Base-by-base conservation (phyloP, 2,113 vertebrate genomes). In the Amazona vittata region DNA sequence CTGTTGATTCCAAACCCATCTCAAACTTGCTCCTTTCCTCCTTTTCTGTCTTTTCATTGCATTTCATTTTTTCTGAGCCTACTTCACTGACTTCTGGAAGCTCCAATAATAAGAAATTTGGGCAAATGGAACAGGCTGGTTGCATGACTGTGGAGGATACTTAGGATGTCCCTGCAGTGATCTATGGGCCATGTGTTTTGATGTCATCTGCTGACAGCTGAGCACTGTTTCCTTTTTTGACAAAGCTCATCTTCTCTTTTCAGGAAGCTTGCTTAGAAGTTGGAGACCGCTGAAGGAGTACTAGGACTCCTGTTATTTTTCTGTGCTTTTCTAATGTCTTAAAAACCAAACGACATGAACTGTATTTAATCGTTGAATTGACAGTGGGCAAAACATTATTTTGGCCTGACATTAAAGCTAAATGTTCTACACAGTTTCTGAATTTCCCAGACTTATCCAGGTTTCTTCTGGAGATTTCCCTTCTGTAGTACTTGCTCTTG, bases 311-410 rank as follows among this genome's bases (percentile, higher is more conserved):
- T 67, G 83, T 29, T 47, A 17, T 41, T 78, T 69, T 87, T 83
- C 43, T 76, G 0, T 85, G 31, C 11, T 88, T 86, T 88, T 65
- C 22, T 57, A 37, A 70, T 53, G 6, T 43, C 50, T 85, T 76
- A 49, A 89, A 84, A 69, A 35, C 5, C 28, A 73, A 65, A 64
- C 29, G 6, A 39, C 9, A 5, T 10, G 41, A 91, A 59, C 1
- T 0, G 4, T 19, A 17, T n/a, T 85, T 77, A 78, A 41, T 28
- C 2, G 7, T 21, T 0, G 0, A 67, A 59, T 71, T 0, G 0
- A 52, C 12, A 46, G 31, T 76, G 91, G 59, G 47, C 47, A 77
- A 64, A 92, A 76, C 21, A 69, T 21, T 4, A 0, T 90, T 67
- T 80, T 77, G n/a, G 25, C 1, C 0, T 77, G 83, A 70, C 53